Percentiles rank a stretch among this genome's conserved stretches.
These are phyloP conservation scores for Sipha maydis DNA, from an alignment of 2,888 invertebrate species.

Conservation along the genomic window DNA sequence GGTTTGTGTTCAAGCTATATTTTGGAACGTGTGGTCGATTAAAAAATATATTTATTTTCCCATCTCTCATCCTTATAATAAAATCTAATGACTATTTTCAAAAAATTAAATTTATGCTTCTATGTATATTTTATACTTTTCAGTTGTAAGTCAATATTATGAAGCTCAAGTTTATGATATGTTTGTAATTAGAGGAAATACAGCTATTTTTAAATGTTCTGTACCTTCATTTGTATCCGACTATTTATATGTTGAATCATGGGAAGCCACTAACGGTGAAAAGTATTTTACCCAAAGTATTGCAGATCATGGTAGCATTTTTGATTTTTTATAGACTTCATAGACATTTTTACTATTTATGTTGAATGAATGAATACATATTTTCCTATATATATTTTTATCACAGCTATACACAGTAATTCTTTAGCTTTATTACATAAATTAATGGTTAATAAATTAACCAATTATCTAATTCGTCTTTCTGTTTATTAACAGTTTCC, in stretches of 20 bases:
- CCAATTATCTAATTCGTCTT: background rate
- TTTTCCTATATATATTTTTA: conserved; percentile 2
- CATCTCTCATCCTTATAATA: background rate
- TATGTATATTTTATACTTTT: conserved; percentile 64
- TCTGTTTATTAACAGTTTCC: background rate
- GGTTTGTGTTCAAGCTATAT: conserved; percentile 34
- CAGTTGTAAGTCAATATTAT: conserved; percentile 87
- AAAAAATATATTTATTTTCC: background rate
- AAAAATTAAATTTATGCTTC: background rate
- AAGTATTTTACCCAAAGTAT: conserved; percentile 46
- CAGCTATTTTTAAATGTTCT: conserved; percentile 82
- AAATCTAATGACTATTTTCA: too few relatives aligned
- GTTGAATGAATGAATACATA: background rate
- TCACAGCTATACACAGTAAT: background rate
- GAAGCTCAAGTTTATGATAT: conserved; percentile 86
- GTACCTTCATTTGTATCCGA: conserved; percentile 88
- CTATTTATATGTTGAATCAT: conserved; percentile 83
- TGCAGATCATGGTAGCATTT: conserved; percentile 32
- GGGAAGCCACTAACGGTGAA: conserved; percentile 72
- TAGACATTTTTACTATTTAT: background rate
- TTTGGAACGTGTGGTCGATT: conserved; percentile 1
- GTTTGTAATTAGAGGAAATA: conserved; percentile 84
- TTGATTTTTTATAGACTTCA: background rate
- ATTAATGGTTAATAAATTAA: too few relatives aligned
- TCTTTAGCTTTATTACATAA: background rate